Evolutionary conservation across 2,888 invertebrate genomes (phyloP).

Genomic region (Adela reaumurella): DNA sequence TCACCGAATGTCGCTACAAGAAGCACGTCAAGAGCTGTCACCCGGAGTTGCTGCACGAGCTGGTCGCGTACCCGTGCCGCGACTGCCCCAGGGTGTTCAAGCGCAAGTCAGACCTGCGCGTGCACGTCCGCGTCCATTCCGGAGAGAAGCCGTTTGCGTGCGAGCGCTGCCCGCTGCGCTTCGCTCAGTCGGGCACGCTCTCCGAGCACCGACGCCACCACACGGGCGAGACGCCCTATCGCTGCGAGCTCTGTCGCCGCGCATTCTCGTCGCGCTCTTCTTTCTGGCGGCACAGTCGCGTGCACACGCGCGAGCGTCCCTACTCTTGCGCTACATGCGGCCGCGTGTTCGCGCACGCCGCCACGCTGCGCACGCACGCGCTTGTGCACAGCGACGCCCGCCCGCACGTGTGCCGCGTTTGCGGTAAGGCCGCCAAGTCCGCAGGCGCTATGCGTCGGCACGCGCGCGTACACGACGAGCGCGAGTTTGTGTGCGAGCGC

Average conservation of each 20-base stretch:
- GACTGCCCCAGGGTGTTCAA: conserved; percentile 9
- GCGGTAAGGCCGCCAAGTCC: conserved; percentile 7
- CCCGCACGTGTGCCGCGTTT: conserved; percentile 4
- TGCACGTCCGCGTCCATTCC: conserved; percentile 10
- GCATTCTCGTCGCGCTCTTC: conserved; percentile 9
- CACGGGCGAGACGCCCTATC: conserved; percentile 10
- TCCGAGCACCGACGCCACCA: conserved; percentile 10
- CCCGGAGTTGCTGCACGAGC: background rate
- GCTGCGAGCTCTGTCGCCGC: conserved; percentile 7
- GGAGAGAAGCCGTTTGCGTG: conserved; percentile 12
- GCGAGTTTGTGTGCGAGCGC: conserved; percentile 9
- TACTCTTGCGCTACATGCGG: conserved; percentile 10
- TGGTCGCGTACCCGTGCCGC: conserved; percentile 3
- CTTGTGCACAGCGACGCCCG: conserved; percentile 6
- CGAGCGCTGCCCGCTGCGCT: conserved; percentile 8
- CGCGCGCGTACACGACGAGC: conserved; percentile 6
- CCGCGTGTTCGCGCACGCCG: conserved; percentile 5
- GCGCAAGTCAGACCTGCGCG: conserved; percentile 9
- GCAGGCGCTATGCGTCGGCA: conserved; percentile 10
- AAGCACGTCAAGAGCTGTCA: background rate
- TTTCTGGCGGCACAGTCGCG: conserved; percentile 9
- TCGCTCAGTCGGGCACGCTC: conserved; percentile 11
- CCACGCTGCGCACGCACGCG: conserved; percentile 6
- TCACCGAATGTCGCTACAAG: background rate
- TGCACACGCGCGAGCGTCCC: conserved; percentile 9